phyloP scores from a whole-genome alignment of 2,888 invertebrate genomes.

The Plebejus anna region DNA sequence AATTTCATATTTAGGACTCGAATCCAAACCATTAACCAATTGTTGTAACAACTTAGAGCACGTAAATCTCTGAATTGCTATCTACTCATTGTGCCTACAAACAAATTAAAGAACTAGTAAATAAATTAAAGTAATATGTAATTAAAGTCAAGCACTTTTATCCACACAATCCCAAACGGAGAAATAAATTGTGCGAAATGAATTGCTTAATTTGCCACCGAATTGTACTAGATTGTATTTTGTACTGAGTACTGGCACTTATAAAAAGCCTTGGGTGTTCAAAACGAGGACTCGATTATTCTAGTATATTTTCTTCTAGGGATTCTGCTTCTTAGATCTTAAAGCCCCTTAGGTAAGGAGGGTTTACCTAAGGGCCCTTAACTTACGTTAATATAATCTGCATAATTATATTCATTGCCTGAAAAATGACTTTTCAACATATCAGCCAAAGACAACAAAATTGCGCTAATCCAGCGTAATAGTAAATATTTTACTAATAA shows the following conservation, averaged over 20 bases:
- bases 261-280: slow-evolving; percentile 11
- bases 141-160: slow-evolving; percentile 20
- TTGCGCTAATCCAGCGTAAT: too few species aligned
- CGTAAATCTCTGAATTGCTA: not conserved
- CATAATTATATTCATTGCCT: too few species aligned
- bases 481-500: not conserved
- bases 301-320: not conserved
- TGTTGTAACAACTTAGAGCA: not conserved
- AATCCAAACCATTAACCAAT: not conserved
- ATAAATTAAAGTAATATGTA: slow-evolving; percentile 11
- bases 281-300: slow-evolving; percentile 1
- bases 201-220: slow-evolving; percentile 27
- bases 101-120: not conserved
- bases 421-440: too few species aligned
- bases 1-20: not conserved
- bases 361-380: not conserved
- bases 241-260: slow-evolving; percentile 21
- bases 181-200: slow-evolving; percentile 28
- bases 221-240: slow-evolving; percentile 24
- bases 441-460: too few species aligned
- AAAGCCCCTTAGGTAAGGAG: not conserved
- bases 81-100: not conserved
- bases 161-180: slow-evolving; percentile 14
- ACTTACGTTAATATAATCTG: too few species aligned
- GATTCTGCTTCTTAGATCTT: not conserved